Evolutionary conservation across 2,113 vertebrate species (phyloP).

Genomic region (Reinhardtius hippoglossoides): DNA sequence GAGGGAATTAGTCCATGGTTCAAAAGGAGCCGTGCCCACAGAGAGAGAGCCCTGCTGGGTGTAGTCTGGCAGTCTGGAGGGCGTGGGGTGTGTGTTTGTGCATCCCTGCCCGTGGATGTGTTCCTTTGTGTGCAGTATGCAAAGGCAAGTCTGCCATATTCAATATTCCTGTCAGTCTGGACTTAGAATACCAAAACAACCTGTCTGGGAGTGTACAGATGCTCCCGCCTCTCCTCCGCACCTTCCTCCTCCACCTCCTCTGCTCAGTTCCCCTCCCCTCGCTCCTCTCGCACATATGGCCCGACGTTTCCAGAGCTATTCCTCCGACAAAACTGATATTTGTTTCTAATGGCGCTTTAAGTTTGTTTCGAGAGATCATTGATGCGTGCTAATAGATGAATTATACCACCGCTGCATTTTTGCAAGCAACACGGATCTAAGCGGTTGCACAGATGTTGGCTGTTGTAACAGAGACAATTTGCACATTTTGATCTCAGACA

Average conservation of each 20-base stretch:
- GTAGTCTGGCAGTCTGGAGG: conserved; percentile 67
- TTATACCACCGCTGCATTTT: conserved; percentile 34
- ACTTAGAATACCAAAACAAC: conserved; percentile 78
- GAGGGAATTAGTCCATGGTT: conserved; percentile 68
- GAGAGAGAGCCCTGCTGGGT: conserved; percentile 74
- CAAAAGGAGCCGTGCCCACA: conserved; percentile 70
- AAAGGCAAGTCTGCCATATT: conserved; percentile 70
- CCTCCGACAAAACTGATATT: conserved; percentile 65
- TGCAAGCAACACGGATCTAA: conserved; percentile 42
- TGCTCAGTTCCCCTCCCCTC: conserved; percentile 42
- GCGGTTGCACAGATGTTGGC: conserved; percentile 64
- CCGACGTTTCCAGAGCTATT: conserved; percentile 43
- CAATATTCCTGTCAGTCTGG: conserved; percentile 73
- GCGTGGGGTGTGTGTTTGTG: conserved; percentile 46
- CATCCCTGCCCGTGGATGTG: conserved; percentile 34
- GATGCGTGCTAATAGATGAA: conserved; percentile 53
- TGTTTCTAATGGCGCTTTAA: conserved; percentile 57
- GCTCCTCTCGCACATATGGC: conserved; percentile 51
- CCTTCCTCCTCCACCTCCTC: conserved; percentile 34
- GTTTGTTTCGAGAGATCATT: conserved; percentile 8
- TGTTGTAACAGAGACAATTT: conserved; percentile 60
- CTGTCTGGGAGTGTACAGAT: conserved; percentile 74
- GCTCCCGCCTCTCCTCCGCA: conserved; percentile 50
- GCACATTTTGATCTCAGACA: conserved; percentile 66
- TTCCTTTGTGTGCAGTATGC: conserved; percentile 72